Percentiles rank a stretch among this genome's conserved stretches.
Evolutionary conservation across 2,113 vertebrate genomes (phyloP).

Genomic region (Trichechus manatus): DNA sequence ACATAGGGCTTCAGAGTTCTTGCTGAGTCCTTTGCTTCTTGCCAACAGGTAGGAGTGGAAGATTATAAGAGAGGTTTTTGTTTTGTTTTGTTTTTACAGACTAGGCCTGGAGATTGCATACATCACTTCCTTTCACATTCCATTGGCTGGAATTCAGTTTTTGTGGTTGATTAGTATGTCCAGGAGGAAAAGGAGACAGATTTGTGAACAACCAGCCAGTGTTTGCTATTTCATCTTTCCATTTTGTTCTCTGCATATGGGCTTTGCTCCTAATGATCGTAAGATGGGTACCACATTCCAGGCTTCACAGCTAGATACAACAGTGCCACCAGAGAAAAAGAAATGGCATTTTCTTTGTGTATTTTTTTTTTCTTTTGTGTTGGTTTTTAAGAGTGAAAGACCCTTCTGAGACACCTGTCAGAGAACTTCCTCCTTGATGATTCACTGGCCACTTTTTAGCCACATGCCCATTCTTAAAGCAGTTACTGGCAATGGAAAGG

Average conservation of each 20-base stretch:
- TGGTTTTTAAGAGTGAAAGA: neutral
- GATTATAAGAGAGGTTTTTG: neutral
- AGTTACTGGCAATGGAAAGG: neutral
- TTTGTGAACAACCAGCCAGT: neutral
- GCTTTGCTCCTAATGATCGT: neutral
- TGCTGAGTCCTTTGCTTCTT: neutral
- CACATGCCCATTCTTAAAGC: neutral
- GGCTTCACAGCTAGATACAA: neutral
- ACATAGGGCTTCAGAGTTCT: neutral
- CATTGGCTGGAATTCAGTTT: neutral
- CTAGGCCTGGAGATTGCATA: neutral
- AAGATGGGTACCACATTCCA: neutral
- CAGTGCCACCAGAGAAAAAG: neutral
- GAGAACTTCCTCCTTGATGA: neutral
- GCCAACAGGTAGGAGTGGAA: neutral
- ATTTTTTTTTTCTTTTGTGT: neutral
- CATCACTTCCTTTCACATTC: neutral
- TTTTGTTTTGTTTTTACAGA: neutral
- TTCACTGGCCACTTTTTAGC: neutral
- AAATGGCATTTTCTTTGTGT: neutral
- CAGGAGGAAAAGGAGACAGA: neutral
- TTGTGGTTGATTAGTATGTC: neutral
- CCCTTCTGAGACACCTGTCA: neutral
- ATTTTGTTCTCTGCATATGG: neutral
- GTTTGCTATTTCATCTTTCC: neutral